Base-by-base conservation (phyloP, 1,140 invertebrate genomes). In the Nephila pilipes region DNA sequence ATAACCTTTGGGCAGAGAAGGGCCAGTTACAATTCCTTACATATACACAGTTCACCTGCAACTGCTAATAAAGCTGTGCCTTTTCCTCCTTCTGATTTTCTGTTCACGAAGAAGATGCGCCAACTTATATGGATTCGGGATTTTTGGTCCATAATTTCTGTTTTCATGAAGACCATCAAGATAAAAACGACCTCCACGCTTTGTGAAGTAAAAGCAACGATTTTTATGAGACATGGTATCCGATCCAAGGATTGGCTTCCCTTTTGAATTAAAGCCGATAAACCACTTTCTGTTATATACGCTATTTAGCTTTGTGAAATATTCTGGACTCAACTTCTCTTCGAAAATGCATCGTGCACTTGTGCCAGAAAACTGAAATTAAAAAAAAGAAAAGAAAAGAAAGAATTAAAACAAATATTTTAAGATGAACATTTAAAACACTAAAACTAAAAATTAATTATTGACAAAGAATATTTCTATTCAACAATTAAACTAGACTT, bases 361-460 rank as follows among this genome's bases (percentile, higher is more conserved):
- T 36, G 29, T 6, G 8, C 83, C 83, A 20, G 83, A 85, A 25
- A 85, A 85, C 83, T 85, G 83, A 85, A 81, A 81, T 36, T 36
- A 69, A 18, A 80, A 38, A 80, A 38, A 38, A 80, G 18, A 38
- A 46, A 22, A 80, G 1, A 38, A n/a, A n/a, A n/a, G n/a, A n/a
- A n/a, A 46, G 46, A 46, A 46, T 38, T 46, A 46, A 46, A 46
- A 46, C 6, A 46, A 0, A 10, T 10, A 8, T 46, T 46, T 46
- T 46, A 46, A 46, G 46, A 6, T 10, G 12, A 46, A 46, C 46
- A 46, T 46, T 46, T 46, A 46, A 46, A 46, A 46, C 46, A n/a
- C n/a, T n/a, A n/a, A n/a, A n/a, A n/a, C n/a, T n/a, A n/a, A n/a
- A n/a, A n/a, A n/a, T n/a, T 46, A 10, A 10, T 10, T 46, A 46